Evolutionary conservation across 2,113 vertebrate genomes (phyloP).

Genomic region (human (Homo sapiens)): DNA sequence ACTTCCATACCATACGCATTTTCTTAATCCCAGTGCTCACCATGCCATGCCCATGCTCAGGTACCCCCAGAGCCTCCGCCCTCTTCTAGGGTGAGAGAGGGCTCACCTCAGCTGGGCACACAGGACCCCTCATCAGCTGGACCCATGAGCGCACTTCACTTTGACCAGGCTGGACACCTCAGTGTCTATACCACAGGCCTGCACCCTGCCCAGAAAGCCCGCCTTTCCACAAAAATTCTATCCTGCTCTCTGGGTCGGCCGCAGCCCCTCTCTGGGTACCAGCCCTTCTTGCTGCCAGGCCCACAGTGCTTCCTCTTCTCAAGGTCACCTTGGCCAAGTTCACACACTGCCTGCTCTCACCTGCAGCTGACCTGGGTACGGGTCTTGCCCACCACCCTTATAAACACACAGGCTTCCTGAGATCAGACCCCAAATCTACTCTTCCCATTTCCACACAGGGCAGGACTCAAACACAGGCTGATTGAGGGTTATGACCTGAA

Average conservation of each 20-base stretch:
- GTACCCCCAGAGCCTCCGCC: not conserved
- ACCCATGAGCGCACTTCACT: not conserved
- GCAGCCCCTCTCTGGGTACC: not conserved
- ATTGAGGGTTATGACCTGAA: not conserved
- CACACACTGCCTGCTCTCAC: not conserved
- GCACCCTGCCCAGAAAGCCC: not conserved
- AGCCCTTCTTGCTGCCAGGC: not conserved
- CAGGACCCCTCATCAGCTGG: not conserved
- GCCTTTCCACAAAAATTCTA: not conserved
- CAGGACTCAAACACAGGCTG: not conserved
- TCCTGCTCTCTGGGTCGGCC: not conserved
- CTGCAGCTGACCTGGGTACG: not conserved
- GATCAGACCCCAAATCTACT: not conserved
- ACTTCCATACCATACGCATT: not conserved
- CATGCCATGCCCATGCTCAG: not conserved
- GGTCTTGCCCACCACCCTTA: not conserved
- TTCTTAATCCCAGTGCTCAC: not conserved
- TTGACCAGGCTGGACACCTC: not conserved
- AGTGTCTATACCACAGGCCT: not conserved
- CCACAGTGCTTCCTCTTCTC: not conserved
- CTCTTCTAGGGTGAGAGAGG: not conserved
- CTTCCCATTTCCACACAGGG: not conserved
- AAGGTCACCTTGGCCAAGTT: not conserved
- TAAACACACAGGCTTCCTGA: constrained; percentile 26
- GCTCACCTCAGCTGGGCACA: not conserved